Evolutionary conservation across 2,888 invertebrate species (phyloP).

Genomic region (Drosophila trichaetosa): DNA sequence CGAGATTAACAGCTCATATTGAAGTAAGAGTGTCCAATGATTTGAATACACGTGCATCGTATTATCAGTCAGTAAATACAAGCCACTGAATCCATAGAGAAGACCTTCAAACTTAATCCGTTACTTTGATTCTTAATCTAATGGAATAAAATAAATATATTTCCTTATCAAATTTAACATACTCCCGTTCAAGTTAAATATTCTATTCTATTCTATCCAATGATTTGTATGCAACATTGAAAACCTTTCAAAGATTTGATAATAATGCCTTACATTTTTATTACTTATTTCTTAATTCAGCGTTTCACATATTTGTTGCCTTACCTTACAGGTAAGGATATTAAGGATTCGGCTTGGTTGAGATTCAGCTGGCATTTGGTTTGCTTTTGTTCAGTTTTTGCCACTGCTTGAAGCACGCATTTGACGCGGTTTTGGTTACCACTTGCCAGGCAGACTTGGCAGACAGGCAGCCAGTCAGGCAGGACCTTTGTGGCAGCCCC

Average conservation of each 20-base stretch:
- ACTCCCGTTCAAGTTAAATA: too few relatives aligned
- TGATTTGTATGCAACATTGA: too few relatives aligned
- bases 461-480: background rate
- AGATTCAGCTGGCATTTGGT: conserved; percentile 16
- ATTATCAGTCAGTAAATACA: background rate
- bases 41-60: background rate
- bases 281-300: background rate
- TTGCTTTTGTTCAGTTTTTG: conserved; percentile 35
- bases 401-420: conserved; percentile 57
- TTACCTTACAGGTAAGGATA: background rate
- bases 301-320: background rate
- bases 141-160: too few relatives aligned
- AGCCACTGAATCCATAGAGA: background rate
- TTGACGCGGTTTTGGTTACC: conserved; percentile 40
- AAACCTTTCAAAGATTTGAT: too few relatives aligned
- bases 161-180: too few relatives aligned
- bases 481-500: conserved; percentile 7
- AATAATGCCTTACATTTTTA: background rate
- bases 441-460: background rate
- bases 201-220: too few relatives aligned
- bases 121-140: too few relatives aligned
- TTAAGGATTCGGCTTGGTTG: conserved; percentile 11
- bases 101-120: background rate
- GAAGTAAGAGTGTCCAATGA: background rate
- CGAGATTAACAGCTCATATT: background rate